phyloP scores from a whole-genome alignment of 92 coral and sea anemone species.

The Siderastrea radians region DNA sequence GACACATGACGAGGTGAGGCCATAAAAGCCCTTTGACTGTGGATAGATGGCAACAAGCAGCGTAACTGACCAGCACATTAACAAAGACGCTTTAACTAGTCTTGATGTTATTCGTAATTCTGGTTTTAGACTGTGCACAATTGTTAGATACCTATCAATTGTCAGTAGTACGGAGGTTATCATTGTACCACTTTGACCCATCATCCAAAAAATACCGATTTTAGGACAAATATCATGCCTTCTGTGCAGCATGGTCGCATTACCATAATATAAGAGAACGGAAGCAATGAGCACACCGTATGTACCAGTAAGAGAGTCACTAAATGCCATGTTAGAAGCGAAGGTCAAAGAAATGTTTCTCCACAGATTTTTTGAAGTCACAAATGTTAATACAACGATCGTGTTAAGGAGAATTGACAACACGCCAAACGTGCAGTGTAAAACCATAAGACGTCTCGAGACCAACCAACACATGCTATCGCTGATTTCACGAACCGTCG shows the following conservation, averaged over 20 bases:
- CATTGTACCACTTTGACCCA: background rate
- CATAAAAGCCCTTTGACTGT: background rate
- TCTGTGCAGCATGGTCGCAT: background rate
- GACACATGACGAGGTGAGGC: background rate
- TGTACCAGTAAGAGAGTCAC: background rate
- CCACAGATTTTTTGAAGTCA: background rate
- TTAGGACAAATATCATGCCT: background rate
- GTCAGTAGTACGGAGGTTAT: background rate
- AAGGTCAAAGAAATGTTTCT: background rate
- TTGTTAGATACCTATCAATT: background rate
- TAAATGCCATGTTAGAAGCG: slow-evolving; percentile 5
- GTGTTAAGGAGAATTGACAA: background rate
- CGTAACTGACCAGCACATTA: background rate
- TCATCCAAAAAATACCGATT: background rate
- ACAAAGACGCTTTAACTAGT: background rate
- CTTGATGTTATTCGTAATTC: background rate
- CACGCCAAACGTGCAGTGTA: background rate
- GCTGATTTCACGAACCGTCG: background rate
- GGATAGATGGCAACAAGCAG: background rate
- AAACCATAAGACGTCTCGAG: background rate
- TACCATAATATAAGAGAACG: background rate
- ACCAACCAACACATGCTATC: background rate
- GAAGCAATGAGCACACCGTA: background rate
- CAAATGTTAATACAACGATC: background rate
- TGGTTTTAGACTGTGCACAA: background rate